Evolutionary conservation across 2,888 invertebrate genomes (phyloP).

Genomic region (Dicyrtoma fusca): DNA sequence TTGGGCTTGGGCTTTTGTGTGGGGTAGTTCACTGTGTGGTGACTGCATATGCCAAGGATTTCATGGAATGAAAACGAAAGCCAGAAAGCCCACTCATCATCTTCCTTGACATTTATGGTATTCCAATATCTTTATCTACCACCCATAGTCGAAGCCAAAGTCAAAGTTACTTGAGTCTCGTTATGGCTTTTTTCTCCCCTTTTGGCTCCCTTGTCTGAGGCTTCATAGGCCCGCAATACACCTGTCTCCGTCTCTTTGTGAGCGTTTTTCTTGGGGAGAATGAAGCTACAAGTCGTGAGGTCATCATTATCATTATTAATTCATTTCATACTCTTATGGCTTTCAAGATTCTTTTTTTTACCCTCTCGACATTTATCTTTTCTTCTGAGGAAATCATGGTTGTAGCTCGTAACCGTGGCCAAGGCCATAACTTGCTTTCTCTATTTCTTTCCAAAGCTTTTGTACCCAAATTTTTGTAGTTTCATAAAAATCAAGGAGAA

Average conservation of each 20-base stretch:
- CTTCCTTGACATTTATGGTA: constrained; percentile 11
- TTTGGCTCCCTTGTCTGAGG: background rate
- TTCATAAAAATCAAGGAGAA: no score
- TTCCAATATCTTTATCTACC: background rate
- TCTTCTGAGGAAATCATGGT: background rate
- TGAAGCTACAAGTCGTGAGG: constrained; percentile 6
- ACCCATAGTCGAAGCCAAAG: background rate
- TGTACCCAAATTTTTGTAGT: no score
- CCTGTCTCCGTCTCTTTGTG: background rate
- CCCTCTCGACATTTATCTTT: background rate
- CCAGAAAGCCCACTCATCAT: constrained; percentile 18
- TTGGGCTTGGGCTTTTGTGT: no score
- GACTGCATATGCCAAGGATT: no score
- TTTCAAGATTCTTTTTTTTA: background rate
- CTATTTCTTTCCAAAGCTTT: no score
- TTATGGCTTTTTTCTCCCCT: background rate
- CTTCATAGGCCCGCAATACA: background rate
- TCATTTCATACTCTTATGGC: background rate
- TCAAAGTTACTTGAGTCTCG: background rate
- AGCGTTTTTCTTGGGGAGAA: background rate
- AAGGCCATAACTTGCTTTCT: no score
- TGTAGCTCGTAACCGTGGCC: no score
- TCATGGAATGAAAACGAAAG: background rate
- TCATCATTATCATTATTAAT: constrained; percentile 1
- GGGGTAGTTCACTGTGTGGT: no score